Evolutionary conservation across 2,888 invertebrate genomes (phyloP), one percentile per base, ranked within the genome.

Genomic region (Odontomyia ornata): DNA sequence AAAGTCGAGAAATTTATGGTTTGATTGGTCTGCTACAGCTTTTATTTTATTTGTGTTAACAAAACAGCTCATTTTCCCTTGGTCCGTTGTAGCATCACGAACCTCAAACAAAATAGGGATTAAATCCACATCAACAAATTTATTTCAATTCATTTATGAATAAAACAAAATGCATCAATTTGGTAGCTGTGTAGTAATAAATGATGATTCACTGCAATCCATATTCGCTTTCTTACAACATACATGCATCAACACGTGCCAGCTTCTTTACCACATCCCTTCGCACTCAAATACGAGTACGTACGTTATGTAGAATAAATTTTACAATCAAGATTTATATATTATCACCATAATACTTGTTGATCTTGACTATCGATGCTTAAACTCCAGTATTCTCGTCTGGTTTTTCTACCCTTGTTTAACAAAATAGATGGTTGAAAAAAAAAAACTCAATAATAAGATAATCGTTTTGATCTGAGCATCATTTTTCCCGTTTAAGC

Each of bases 151-250:
- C 36, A 36, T 11, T 43, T 36, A 67, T 67, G 67, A 67, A 67
- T 67, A 36, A 67, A 67, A 67, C 67, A 67, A 3, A 9, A 60
- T 18, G 21, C 25, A 67, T 5, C 67, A 67, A 67, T 67, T 67
- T 67, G 43, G 43, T 36, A 21, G 43, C 67, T 9, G 13, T 64
- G n/a, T 60, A 15, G 13, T 9, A 7, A 67, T 43, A 36, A 2
- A 15, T n/a, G 36, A n/a, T 43, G 21, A 43, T 4, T 65, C 30
- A 36, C 43, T 27, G 67, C 36, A 18, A 7, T 67, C 36, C 11
- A 21, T 36, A 43, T n/a, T 13, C 18, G 9, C 36, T 36, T 5
- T 9, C 3, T 36, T 3, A 36, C 5, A 9, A 36, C 36, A 36
- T 36, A 36, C 9, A 36, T 36, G 9, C 9, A 1, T 9, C 18